Percentiles rank a stretch among this genome's conserved stretches.
phyloP scores from a whole-genome alignment of 2,797 vertebrate species.

The Morelia viridis region DNA sequence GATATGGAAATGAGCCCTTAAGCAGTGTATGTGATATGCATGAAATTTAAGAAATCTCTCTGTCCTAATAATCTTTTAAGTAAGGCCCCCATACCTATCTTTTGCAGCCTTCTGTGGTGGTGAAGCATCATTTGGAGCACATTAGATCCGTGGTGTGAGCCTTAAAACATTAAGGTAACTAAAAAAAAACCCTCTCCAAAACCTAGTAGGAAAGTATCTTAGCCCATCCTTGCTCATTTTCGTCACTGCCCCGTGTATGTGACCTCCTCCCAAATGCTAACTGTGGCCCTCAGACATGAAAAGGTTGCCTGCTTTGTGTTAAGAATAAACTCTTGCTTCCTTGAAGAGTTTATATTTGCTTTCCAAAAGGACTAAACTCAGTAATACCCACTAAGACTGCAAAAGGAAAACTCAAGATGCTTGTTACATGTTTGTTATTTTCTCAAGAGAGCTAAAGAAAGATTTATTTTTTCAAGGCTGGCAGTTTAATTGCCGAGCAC shows the following conservation, averaged over 20 bases:
- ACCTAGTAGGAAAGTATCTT: not conserved
- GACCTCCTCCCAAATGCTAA: not conserved
- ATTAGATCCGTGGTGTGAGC: not conserved
- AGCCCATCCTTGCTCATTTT: not conserved
- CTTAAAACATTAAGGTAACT: not conserved
- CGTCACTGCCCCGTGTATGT: not conserved
- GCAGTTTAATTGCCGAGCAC: slow-evolving; percentile 24
- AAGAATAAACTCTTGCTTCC: not conserved
- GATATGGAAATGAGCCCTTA: not conserved
- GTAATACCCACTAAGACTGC: not conserved
- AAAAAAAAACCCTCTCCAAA: not conserved
- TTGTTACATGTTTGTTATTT: not conserved
- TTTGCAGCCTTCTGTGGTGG: not conserved
- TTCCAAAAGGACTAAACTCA: not conserved
- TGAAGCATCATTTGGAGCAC: not conserved
- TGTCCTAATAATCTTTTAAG: not conserved
- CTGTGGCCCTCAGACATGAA: slow-evolving; percentile 45
- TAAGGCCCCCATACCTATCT: not conserved
- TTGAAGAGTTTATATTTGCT: not conserved
- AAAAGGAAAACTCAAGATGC: not conserved
- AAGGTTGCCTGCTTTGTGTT: not conserved
- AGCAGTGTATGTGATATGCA: not conserved
- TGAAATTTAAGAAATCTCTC: not conserved
- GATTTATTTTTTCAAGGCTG: slow-evolving; percentile 4
- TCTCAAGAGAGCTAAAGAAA: slow-evolving; percentile 9